Evolutionary conservation across 2,888 invertebrate genomes (phyloP).

Genomic region (Orthosia gracilis): DNA sequence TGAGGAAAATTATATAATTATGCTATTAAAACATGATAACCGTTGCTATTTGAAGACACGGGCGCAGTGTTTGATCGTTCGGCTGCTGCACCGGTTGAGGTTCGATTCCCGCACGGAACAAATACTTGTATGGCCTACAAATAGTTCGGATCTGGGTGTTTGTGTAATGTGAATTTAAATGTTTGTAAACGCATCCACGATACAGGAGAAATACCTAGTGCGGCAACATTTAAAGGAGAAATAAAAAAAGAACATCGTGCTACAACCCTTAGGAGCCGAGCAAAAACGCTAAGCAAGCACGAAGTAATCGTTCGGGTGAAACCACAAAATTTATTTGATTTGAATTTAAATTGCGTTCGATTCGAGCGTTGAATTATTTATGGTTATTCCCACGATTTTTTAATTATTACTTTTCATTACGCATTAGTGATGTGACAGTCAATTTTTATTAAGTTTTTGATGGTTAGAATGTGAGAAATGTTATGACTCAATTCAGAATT

Average conservation of each 20-base stretch:
- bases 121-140: too few relatives aligned
- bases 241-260: neutral
- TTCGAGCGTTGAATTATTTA: constrained; percentile 45
- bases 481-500: neutral
- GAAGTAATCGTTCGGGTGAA: neutral
- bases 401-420: constrained; percentile 31
- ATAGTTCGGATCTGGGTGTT: neutral
- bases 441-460: constrained; percentile 24
- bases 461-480: neutral
- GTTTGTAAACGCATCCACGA: neutral
- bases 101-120: too few relatives aligned
- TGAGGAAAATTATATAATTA: neutral
- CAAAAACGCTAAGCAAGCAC: neutral
- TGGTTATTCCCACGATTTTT: constrained; percentile 31
- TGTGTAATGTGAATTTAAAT: neutral
- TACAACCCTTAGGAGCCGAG: neutral
- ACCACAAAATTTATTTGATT: constrained; percentile 51
- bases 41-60: too few relatives aligned
- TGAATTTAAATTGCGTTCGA: constrained; percentile 50
- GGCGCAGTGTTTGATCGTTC: too few relatives aligned
- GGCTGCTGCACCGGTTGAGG: too few relatives aligned
- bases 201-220: neutral
- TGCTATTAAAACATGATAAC: neutral
- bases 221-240: too few relatives aligned
- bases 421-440: constrained; percentile 18